Conservation (phyloP, 64 coral and sea anemone species). For the Hydrozoanthus tunicans region DNA sequence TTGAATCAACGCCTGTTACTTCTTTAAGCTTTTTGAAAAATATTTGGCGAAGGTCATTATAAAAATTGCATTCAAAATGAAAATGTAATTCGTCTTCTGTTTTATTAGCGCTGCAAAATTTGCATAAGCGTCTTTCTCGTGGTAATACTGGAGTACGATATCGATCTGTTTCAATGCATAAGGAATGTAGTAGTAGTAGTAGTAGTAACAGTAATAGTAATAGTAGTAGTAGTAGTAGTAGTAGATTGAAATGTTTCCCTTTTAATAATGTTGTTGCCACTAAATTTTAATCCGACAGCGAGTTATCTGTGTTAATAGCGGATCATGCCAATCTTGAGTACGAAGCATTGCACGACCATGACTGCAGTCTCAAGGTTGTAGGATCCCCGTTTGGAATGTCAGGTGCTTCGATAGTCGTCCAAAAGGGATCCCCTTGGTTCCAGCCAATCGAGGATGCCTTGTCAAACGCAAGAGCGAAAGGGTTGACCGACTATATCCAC, state of each 20-base stretch:
- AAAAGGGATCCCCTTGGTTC: conserved; percentile 48
- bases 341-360: conserved; percentile 21
- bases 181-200: too few relatives aligned
- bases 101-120: too few relatives aligned
- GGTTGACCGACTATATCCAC: conserved; percentile 46
- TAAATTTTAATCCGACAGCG: neutral
- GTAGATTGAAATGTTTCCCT: neutral
- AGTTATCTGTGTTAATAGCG: conserved; percentile 37
- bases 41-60: too few relatives aligned
- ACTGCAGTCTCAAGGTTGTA: conserved; percentile 37
- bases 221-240: too few relatives aligned
- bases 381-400: conserved; percentile 38
- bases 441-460: conserved; percentile 14
- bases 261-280: neutral
- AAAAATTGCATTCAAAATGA: too few relatives aligned
- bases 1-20: too few relatives aligned
- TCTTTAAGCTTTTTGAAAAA: too few relatives aligned
- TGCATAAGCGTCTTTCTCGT: too few relatives aligned
- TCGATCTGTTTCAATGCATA: too few relatives aligned
- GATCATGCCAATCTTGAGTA: conserved; percentile 45
- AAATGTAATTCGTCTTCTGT: too few relatives aligned
- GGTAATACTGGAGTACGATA: too few relatives aligned
- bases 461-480: conserved; percentile 40
- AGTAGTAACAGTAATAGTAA: too few relatives aligned
- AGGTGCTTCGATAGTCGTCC: conserved; percentile 16